Conservation (phyloP, 2,797 vertebrate species). For the Hipposideros larvatus region DNA sequence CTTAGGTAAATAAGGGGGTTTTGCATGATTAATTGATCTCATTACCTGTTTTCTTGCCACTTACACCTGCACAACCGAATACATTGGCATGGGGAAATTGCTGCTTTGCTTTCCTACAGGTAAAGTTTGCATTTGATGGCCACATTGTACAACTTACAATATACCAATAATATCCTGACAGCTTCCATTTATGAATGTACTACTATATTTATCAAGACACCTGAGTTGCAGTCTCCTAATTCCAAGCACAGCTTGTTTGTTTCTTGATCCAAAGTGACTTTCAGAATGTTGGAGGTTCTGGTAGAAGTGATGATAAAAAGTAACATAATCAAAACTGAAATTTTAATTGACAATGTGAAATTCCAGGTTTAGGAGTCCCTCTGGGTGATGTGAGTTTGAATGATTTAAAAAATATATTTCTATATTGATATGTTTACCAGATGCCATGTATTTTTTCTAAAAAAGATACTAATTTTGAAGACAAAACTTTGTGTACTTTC, state of each 20-base stretch:
- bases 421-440: conserved; percentile 6
- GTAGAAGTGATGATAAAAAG: conserved; percentile 1
- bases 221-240: conserved; percentile 57
- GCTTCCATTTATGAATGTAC: neutral
- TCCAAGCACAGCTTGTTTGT: conserved; percentile 32
- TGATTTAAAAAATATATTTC: conserved; percentile 36
- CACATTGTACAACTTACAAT: neutral
- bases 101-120: neutral
- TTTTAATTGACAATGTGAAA: conserved; percentile 57
- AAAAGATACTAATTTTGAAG: conserved; percentile 13
- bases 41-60: conserved; percentile 17
- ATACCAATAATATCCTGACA: conserved; percentile 5
- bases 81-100: neutral
- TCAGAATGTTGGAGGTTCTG: conserved; percentile 33
- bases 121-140: neutral
- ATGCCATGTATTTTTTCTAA: neutral
- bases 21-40: neutral
- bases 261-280: conserved; percentile 24
- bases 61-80: neutral
- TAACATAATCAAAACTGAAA: conserved; percentile 33
- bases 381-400: neutral
- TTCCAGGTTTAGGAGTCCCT: conserved; percentile 14
- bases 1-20: neutral
- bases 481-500: neutral
- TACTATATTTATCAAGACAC: conserved; percentile 58